Conservation (phyloP, 2,113 vertebrate species). For the Phalacrocorax pelagicus region DNA sequence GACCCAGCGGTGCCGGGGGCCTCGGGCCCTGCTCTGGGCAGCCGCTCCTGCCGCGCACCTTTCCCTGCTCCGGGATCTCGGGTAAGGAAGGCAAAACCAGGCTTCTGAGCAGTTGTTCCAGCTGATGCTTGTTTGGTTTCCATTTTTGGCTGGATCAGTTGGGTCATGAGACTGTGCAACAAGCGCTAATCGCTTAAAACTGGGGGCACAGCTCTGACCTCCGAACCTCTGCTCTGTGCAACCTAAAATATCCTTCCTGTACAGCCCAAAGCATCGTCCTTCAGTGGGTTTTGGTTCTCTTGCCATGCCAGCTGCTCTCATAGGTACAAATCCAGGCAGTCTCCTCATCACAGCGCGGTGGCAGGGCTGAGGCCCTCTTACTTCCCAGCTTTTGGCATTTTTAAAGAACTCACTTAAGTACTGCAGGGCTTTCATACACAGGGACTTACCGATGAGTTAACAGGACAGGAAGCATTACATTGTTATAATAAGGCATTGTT, state of each 20-base stretch:
- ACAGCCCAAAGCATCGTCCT: not conserved
- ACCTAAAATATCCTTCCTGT: too few species aligned
- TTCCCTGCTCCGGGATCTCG: not conserved
- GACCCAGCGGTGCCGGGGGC: not conserved
- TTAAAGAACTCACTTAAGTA: not conserved
- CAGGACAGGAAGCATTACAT: not conserved
- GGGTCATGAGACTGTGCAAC: too few species aligned
- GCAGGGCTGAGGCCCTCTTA: not conserved
- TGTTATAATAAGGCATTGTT: not conserved
- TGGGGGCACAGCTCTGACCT: not conserved
- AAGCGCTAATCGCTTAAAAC: too few species aligned
- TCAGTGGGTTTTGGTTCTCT: not conserved
- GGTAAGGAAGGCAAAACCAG: not conserved
- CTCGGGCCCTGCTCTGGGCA: not conserved
- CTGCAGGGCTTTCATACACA: not conserved
- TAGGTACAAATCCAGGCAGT: not conserved
- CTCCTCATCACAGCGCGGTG: too few species aligned
- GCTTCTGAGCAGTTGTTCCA: not conserved
- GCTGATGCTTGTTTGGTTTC: not conserved
- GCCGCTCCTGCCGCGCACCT: not conserved
- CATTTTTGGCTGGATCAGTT: not conserved
- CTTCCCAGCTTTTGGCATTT: not conserved
- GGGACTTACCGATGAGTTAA: not conserved
- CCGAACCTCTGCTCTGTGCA: too few species aligned
- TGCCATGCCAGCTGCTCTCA: not conserved